Evolutionary conservation across 2,888 invertebrate species (phyloP).

Genomic region (Drosophila neotestacea): DNA sequence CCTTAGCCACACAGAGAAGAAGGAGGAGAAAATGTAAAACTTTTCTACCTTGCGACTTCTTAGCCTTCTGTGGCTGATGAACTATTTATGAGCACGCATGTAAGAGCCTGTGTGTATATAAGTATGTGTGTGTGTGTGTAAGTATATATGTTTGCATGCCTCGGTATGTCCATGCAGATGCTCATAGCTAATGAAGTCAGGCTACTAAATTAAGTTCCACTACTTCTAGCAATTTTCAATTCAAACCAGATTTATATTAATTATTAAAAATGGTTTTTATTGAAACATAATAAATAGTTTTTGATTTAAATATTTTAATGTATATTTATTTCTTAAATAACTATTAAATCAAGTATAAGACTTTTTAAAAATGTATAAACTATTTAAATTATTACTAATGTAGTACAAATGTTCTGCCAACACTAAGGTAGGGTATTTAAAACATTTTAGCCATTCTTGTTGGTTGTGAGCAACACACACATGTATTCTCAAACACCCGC

Average conservation of each 20-base stretch:
- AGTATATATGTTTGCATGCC: slow-evolving; percentile 5
- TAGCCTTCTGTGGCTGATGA: slow-evolving; percentile 64
- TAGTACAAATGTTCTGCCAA: background rate
- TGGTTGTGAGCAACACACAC: slow-evolving; percentile 8
- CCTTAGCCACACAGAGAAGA: background rate
- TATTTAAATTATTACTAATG: no score
- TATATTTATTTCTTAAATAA: no score
- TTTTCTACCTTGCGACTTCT: slow-evolving; percentile 64
- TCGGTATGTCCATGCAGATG: slow-evolving; percentile 26
- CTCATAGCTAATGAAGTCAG: slow-evolving; percentile 17
- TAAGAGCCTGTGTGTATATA: slow-evolving; percentile 14
- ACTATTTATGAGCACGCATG: slow-evolving; percentile 71
- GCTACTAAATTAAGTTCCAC: slow-evolving; percentile 15
- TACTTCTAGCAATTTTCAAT: background rate
- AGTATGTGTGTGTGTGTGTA: slow-evolving; percentile 6
- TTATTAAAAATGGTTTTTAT: background rate
- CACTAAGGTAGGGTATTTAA: background rate
- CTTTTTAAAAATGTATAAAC: no score
- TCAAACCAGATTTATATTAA: background rate
- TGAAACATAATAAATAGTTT: background rate
- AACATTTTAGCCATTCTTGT: slow-evolving; percentile 11
- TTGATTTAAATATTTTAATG: no score
- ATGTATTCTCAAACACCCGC: background rate
- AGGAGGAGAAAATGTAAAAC: slow-evolving; percentile 32
- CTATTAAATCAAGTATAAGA: no score